Conservation (phyloP, 2,888 invertebrate genomes). For the Mesorhabditis spiculigera region DNA sequence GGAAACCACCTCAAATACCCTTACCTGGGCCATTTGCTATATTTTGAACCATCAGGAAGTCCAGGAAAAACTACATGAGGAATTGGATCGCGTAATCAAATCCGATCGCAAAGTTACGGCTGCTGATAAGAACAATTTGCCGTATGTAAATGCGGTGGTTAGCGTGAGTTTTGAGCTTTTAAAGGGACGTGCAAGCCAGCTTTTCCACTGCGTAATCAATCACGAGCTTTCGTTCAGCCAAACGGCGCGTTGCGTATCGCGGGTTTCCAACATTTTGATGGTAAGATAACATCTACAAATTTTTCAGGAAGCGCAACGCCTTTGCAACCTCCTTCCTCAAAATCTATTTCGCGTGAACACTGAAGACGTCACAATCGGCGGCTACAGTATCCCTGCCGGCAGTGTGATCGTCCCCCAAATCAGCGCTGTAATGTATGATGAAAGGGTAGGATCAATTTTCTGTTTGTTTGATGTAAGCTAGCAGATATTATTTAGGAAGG, state of each 20-base stretch:
- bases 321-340: slow-evolving; percentile 27
- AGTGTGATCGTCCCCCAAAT: slow-evolving; percentile 29
- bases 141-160: slow-evolving; percentile 26
- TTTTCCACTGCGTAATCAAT: background rate
- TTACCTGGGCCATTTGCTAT: slow-evolving; percentile 23
- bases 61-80: slow-evolving; percentile 30
- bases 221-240: background rate
- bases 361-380: slow-evolving; percentile 17
- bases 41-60: slow-evolving; percentile 20
- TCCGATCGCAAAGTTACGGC: slow-evolving; percentile 24
- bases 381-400: slow-evolving; percentile 19
- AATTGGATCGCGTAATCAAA: slow-evolving; percentile 32
- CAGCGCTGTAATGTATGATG: slow-evolving; percentile 25
- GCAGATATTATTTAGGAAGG: no score
- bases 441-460: slow-evolving; percentile 11
- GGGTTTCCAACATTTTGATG: no score
- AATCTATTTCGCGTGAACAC: slow-evolving; percentile 24
- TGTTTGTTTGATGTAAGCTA: background rate
- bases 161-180: slow-evolving; percentile 14
- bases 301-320: slow-evolving; percentile 27
- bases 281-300: no score
- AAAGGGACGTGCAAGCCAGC: no score
- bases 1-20: slow-evolving; percentile 30
- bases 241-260: no score
- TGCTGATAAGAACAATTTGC: slow-evolving; percentile 23